Evolutionary conservation across 2,113 vertebrate genomes (phyloP), one percentile per base, ranked within the genome.

Genomic region (Osmerus mordax): DNA sequence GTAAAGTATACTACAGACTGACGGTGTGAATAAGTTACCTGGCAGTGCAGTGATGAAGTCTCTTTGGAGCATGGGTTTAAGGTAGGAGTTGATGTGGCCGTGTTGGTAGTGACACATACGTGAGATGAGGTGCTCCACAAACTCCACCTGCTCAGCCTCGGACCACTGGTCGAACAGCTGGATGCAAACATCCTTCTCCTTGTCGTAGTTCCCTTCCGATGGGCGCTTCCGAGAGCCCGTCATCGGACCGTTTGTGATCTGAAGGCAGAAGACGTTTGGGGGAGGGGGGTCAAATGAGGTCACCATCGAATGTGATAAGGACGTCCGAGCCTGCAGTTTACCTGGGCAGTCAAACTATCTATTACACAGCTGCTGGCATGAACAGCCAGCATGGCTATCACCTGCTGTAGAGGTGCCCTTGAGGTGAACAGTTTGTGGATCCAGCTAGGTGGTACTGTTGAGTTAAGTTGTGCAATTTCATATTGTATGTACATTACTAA

Each of bases 31-130:
- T 11, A 13, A 15, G 52, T 36, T 94, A 98, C 97, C 97, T 95
- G 97, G 97, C 87, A 99, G 85, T 0, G 97, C 96, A 32, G 97
- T 99, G 88, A 99, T 98, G 86, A 99, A 99, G 92, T 99, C 97
- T 90, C 97, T 93, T 87, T 99, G 97, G 81, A 99, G 92, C 97
- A 99, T 98, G 89, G 97, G 97, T 93, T 99, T 99, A 94, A 99
- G 92, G 91, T 99, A 99, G 69, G 97, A 97, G 93, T 99, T 99
- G 89, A 99, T 99, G 94, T 99, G 97, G 89, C 97, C 97, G 92
- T 98, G 97, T 93, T 99, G 97, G 89, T 99, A 99, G 89, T 99
- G 97, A 93, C 97, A 99, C 97, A 99, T 99, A 85, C 96, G 97
- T 83, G 97, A 98, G 91, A 98, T 99, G 81, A 99, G 94, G 87